Evolutionary conservation across 2,888 invertebrate species (phyloP).

Genomic region (Hipparchia semele): DNA sequence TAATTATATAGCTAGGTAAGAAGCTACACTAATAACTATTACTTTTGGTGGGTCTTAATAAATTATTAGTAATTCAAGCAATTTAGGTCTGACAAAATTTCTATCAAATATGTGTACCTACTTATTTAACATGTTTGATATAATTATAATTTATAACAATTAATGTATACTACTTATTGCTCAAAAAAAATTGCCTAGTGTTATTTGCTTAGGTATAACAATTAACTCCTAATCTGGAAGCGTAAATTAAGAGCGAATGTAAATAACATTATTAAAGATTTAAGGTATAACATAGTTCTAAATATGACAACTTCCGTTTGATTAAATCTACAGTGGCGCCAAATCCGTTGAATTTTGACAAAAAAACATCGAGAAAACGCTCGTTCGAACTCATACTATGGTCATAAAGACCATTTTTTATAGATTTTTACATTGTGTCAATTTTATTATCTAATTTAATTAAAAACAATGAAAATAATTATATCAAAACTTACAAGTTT

Average conservation of each 20-base stretch:
- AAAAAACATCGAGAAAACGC: neutral
- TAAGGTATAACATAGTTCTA: neutral
- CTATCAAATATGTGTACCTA: neutral
- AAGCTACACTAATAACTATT: neutral
- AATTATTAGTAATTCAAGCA: neutral
- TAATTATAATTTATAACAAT: neutral
- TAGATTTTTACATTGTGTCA: neutral
- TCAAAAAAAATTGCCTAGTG: neutral
- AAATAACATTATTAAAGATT: conserved; percentile 4
- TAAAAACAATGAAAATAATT: conserved; percentile 8
- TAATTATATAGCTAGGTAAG: neutral
- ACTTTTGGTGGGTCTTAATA: neutral
- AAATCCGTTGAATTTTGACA: neutral
- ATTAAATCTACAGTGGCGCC: neutral
- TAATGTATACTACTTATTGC: conserved; percentile 7
- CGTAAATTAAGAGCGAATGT: neutral
- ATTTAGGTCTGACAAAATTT: conserved; percentile 2
- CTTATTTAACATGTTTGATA: neutral
- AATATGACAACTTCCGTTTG: neutral
- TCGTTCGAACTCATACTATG: neutral
- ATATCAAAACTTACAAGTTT: conserved; percentile 5
- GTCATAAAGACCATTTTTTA: neutral
- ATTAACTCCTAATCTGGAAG: conserved; percentile 2
- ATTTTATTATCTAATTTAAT: conserved; percentile 9
- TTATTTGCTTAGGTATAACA: conserved; percentile 1